Evolutionary conservation across 2,113 vertebrate species (phyloP).

Genomic region (Hymenochirus boettgeri): DNA sequence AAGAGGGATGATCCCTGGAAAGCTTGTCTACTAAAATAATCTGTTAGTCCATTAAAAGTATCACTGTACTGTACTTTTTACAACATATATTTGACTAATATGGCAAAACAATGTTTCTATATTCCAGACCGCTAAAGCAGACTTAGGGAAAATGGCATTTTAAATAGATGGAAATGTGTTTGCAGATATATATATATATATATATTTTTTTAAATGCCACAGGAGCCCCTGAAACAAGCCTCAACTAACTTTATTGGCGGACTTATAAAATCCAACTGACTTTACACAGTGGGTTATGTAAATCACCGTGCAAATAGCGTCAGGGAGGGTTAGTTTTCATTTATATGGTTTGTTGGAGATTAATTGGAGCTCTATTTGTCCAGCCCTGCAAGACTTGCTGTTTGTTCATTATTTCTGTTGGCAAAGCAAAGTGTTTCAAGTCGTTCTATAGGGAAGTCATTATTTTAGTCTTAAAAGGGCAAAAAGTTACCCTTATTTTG

Average conservation of each 20-base stretch:
- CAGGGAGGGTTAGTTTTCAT: constrained; percentile 29
- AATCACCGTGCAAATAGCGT: constrained; percentile 22
- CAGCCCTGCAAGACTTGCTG: constrained; percentile 37
- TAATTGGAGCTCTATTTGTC: constrained; percentile 40
- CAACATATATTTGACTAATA: no score
- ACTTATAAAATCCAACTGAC: neutral
- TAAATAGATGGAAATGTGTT: constrained; percentile 41
- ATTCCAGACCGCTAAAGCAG: no score
- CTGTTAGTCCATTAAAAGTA: no score
- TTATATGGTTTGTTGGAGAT: constrained; percentile 34
- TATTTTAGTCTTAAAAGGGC: constrained; percentile 18
- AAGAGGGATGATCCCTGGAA: no score
- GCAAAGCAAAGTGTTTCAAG: constrained; percentile 6
- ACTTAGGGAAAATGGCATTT: constrained; percentile 36
- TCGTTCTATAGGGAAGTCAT: constrained; percentile 30
- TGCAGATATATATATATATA: constrained; percentile 31
- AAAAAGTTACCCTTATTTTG: constrained; percentile 35
- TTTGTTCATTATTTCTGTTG: constrained; percentile 41
- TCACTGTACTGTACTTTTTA: no score
- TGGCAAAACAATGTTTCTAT: no score
- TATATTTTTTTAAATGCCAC: constrained; percentile 19
- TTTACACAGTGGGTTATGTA: constrained; percentile 34
- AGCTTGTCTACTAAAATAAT: no score
- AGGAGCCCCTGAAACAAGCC: constrained; percentile 28
- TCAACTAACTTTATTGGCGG: neutral